Base-by-base conservation (phyloP, 2,113 vertebrate species). In the Alexandromys fortis region DNA sequence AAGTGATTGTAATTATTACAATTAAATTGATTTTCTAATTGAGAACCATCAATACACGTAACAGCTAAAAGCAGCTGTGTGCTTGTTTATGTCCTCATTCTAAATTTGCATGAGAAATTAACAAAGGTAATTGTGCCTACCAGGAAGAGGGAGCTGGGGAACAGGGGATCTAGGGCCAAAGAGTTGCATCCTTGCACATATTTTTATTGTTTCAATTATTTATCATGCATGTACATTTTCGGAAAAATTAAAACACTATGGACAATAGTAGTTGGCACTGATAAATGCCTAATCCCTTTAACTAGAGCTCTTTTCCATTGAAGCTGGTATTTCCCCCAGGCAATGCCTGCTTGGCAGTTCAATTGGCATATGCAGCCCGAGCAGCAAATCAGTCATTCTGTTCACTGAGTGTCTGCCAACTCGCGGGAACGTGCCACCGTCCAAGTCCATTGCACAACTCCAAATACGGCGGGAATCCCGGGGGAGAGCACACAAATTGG, bases 391-490 rank as follows among this genome's bases (percentile, higher is more conserved):
- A 90, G 79, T 90, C 76, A 61, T 61, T 94, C 70, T 94, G 77
- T 78, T 94, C 86, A 83, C 61, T 76, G 61, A 61, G 73, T 61
- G 89, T 83, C 86, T 96, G 96, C 96, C 97, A 98, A 89, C 26
- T 89, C 68, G n/a, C 68, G 91, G 91, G 91, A 95, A 95, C 86
- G 92, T 2, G 47, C 77, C 94, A 89, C 89, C 73, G 79, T 95
- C 92, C 92, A 94, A 97, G 61, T 94, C 72, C 85, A 92, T 81
- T 94, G 70, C 86, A 88, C 67, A 75, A 67, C 89, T 92, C 95
- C 96, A 85, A 96, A 97, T 86, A 95, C 14, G 73, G 58, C 95
- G 52, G 96, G 61, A 97, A 97, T 95, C 95, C 92, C 94, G 35
- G 58, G 73, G 67, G 91, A 95, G 75, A 73, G 22, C 72, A 86